Conservation (phyloP, 2,113 vertebrate species). For the Dissostichus mawsoni region DNA sequence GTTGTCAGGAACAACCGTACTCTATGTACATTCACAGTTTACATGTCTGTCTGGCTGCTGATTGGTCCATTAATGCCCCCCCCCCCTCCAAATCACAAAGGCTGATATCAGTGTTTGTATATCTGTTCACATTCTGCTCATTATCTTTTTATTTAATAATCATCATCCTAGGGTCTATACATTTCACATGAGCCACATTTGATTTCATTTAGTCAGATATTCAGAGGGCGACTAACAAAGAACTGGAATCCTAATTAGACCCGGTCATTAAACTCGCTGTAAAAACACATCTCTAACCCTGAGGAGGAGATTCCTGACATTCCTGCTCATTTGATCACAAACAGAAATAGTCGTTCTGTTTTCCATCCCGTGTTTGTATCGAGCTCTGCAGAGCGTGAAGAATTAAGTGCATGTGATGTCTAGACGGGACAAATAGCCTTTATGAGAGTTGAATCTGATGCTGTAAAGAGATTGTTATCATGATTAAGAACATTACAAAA, state of each 20-base stretch:
- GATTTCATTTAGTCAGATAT: conserved; percentile 6
- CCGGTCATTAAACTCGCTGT: conserved; percentile 19
- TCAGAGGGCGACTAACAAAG: conserved; percentile 1
- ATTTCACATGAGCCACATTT: conserved; percentile 26
- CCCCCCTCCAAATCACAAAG: no score
- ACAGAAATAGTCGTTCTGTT: background rate
- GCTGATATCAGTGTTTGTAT: conserved; percentile 1
- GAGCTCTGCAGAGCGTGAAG: no score
- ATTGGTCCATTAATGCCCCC: background rate
- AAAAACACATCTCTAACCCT: conserved; percentile 30
- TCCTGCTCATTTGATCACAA: conserved; percentile 30
- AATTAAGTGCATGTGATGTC: background rate
- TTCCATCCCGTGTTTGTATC: background rate
- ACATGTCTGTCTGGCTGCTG: background rate
- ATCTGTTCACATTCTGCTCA: background rate
- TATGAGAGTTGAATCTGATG: no score
- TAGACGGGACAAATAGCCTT: background rate
- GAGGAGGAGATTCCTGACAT: conserved; percentile 45
- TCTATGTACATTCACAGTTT: background rate
- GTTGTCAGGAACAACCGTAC: background rate
- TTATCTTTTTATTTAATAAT: conserved; percentile 10
- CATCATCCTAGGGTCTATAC: background rate
- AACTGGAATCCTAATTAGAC: conserved; percentile 49
- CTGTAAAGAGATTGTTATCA: no score
- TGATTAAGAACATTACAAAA: no score